Conservation (phyloP, 2,888 invertebrate genomes). For the Pimpla rufipes region DNA sequence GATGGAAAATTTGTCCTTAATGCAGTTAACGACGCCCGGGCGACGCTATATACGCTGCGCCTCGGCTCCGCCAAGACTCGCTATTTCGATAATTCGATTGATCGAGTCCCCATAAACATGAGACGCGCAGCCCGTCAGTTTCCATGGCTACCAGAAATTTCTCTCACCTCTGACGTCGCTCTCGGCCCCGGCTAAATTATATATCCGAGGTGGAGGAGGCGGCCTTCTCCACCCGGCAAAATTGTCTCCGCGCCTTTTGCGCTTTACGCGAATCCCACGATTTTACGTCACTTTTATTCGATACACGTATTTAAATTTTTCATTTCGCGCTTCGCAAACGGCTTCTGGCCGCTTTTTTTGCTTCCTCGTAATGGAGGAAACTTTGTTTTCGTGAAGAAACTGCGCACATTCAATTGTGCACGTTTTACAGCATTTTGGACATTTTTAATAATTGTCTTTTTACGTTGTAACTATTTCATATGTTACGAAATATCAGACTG, state of each 20-base stretch:
- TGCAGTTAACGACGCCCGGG: background rate
- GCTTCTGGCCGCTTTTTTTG: too few relatives aligned
- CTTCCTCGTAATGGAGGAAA: too few relatives aligned
- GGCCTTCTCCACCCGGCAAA: background rate
- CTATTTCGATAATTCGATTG: slow-evolving; percentile 31
- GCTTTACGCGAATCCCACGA: background rate
- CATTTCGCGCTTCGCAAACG: background rate
- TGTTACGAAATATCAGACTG: too few relatives aligned
- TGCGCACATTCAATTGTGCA: too few relatives aligned
- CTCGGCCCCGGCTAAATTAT: background rate
- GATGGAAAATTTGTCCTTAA: slow-evolving; percentile 28
- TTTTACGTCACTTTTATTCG: background rate
- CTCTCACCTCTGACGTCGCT: background rate
- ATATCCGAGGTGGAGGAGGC: too few relatives aligned
- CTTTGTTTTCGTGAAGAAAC: too few relatives aligned
- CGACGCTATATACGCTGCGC: background rate
- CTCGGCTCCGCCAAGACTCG: background rate
- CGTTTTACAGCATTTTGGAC: too few relatives aligned
- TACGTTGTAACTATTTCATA: too few relatives aligned
- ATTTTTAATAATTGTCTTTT: too few relatives aligned
- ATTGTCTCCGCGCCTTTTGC: background rate
- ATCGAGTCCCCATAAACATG: slow-evolving; percentile 24
- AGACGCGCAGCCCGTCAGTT: background rate
- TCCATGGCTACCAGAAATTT: slow-evolving; percentile 11
- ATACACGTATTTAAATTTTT: background rate